A percentile compares a stretch with the other conserved stretches of the same genome.
phyloP scores from a whole-genome alignment of 2,888 invertebrate genomes.

The Drosophila peninsularis region DNA sequence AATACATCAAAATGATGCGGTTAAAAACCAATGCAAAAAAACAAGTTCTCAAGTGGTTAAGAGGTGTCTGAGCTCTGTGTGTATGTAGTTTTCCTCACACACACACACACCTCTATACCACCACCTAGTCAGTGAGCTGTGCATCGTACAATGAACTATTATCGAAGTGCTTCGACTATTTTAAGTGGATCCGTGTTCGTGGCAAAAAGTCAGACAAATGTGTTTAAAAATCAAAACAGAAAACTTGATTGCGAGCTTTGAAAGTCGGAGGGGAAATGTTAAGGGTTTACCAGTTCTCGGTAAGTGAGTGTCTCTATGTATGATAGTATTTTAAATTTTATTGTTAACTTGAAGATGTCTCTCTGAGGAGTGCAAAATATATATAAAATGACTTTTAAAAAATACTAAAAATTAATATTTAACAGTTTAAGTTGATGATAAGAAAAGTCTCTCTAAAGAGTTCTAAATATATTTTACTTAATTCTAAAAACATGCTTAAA shows the following conservation, averaged over 20 bases:
- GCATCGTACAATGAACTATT: constrained; percentile 69
- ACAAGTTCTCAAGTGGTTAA: constrained; percentile 56
- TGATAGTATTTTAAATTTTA: background rate
- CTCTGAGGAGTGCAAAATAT: background rate
- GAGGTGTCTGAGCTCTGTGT: constrained; percentile 49
- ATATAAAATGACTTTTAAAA: no score
- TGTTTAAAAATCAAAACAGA: constrained; percentile 55
- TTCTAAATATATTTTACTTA: background rate
- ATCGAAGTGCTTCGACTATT: constrained; percentile 70
- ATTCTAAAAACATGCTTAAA: background rate
- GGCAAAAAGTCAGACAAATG: constrained; percentile 62
- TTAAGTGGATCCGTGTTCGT: constrained; percentile 41
- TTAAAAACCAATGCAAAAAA: constrained; percentile 75
- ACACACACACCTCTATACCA: background rate
- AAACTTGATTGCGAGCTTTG: constrained; percentile 34
- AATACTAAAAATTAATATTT: no score
- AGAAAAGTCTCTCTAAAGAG: no score
- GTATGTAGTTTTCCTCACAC: background rate
- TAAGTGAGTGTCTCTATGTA: background rate
- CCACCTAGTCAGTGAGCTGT: constrained; percentile 10
- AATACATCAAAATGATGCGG: constrained; percentile 81
- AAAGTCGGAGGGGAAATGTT: background rate
- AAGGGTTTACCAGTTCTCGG: background rate
- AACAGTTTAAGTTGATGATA: no score
- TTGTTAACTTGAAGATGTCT: background rate